Evolutionary conservation across 1,140 invertebrate species (phyloP), one percentile per base, ranked within the genome.

Genomic region (Trypoxylus dichotomus): DNA sequence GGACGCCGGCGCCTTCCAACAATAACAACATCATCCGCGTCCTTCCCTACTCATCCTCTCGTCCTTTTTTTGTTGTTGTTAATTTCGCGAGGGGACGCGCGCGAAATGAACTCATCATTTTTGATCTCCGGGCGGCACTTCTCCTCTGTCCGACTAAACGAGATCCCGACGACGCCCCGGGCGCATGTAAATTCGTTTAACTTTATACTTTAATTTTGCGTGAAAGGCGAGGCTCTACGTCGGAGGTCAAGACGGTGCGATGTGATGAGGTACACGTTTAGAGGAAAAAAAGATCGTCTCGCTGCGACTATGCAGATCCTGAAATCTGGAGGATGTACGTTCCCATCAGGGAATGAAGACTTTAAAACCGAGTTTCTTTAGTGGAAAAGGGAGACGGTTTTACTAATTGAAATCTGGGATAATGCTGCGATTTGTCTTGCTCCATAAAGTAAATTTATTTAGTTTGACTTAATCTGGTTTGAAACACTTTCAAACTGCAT

Each of bases 181-280:
- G 60, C 8, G 21, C 19, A 29, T 68, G 60, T 24, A 68, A 68
- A 68, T 68, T 68, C 19, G 60, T 68, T 68, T 68, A 68, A 68
- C 60, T 68, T 68, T 68, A 68, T 29, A 68, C 60, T 68, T 68
- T 68, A 68, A 68, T 68, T 68, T 68, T 68, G 60, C 60, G 24
- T 27, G 10, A 24, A 58, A 68, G 60, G 21, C 60, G 21, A 68
- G 60, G 60, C 47, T 58, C 47, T 13, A 37, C 1, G 32, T 54
- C 47, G 60, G 8, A 68, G 21, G 21, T 7, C 27, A 25, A 29
- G 13, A 24, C 60, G 60, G 27, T 15, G 19, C 6, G 47, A 5
- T 8, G 60, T 24, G 60, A 68, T 19, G 19, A 15, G 47, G 1
- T 54, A 6, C 19, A 54, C 47, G 47, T 54, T 54, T 6, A 24